Percentiles rank a stretch among this genome's conserved stretches.
phyloP scores from a whole-genome alignment of 2,113 vertebrate species.

The Raja brachyura region DNA sequence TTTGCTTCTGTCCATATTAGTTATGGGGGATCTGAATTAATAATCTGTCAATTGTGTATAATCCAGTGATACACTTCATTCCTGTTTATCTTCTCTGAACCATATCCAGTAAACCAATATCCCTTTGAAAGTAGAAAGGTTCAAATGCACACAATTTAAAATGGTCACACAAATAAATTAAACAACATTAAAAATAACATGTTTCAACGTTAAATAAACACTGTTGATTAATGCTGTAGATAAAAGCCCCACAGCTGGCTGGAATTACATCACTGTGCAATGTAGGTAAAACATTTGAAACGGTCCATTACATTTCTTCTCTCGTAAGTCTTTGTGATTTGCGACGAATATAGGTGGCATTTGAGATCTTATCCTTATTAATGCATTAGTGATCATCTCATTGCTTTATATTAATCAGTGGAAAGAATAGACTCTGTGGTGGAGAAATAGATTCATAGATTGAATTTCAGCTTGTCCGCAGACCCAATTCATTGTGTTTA shows the following conservation, averaged over 20 bases:
- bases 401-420: too few species aligned
- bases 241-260: not conserved
- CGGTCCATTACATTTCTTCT: not conserved
- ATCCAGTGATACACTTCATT: not conserved
- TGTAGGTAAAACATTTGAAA: not conserved
- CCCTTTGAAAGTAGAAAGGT: not conserved
- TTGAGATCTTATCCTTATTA: too few species aligned
- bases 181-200: constrained; percentile 6
- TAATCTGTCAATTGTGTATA: not conserved
- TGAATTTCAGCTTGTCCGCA: too few species aligned
- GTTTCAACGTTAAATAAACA: not conserved
- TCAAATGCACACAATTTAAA: not conserved
- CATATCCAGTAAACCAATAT: not conserved
- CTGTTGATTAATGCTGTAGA: not conserved
- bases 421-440: too few species aligned
- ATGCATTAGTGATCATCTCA: too few species aligned
- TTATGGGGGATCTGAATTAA: not conserved
- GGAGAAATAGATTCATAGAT: too few species aligned
- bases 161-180: not conserved
- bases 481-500: too few species aligned
- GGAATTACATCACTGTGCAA: not conserved
- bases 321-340: too few species aligned
- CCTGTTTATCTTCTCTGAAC: not conserved
- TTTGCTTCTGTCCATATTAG: not conserved
- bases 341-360: too few species aligned